These are phyloP conservation scores for Phyllopteryx taeniolatus DNA, from an alignment of 2,113 vertebrate genomes.

Conservation along the genomic window DNA sequence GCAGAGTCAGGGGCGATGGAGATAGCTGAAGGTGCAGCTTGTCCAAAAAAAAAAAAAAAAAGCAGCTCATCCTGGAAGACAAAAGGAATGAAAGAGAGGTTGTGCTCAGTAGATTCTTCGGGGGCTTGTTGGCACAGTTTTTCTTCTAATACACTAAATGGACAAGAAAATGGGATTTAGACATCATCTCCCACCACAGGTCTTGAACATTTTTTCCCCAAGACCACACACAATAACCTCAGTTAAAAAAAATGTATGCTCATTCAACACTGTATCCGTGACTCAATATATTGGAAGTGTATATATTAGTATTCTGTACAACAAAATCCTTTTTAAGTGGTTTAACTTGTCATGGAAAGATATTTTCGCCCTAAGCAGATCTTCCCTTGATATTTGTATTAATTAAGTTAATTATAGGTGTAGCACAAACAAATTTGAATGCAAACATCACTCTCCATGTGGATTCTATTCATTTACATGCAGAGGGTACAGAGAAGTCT, in stretches of 20 bases:
- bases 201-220: not conserved
- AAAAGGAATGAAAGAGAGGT: constrained; percentile 43
- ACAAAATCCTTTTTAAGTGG: not conserved
- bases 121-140: not conserved
- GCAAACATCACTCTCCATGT: not conserved
- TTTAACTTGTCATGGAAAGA: not conserved
- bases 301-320: no score
- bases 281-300: no score
- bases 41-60: constrained; percentile 24
- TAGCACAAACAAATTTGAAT: not conserved
- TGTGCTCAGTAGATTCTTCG: constrained; percentile 24
- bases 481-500: not conserved
- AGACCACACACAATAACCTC: no score
- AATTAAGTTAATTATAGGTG: not conserved
- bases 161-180: not conserved
- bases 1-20: constrained; percentile 64
- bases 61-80: constrained; percentile 49
- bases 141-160: not conserved
- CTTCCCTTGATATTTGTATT: not conserved
- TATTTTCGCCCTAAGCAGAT: not conserved
- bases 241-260: no score
- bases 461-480: not conserved
- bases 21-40: constrained; percentile 54
- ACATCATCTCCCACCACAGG: not conserved
- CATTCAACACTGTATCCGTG: no score